phyloP scores from a whole-genome alignment of 2,113 vertebrate genomes.

The Eidolon helvum region DNA sequence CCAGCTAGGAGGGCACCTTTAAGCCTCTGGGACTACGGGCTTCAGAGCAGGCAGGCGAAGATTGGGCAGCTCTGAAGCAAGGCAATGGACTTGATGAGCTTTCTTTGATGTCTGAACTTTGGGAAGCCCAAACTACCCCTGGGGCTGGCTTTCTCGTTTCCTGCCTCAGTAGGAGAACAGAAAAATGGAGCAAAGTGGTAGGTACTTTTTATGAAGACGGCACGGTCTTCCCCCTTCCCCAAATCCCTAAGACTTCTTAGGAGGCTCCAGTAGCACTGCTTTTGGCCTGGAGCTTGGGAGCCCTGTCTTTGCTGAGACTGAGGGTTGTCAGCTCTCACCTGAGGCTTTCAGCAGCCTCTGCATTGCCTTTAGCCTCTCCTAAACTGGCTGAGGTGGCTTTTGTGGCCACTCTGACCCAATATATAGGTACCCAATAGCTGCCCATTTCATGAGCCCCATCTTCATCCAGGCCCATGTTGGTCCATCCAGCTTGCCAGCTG shows the following conservation, averaged over 20 bases:
- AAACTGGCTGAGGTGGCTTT: constrained; percentile 45
- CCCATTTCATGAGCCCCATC: constrained; percentile 54
- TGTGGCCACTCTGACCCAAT: constrained; percentile 44
- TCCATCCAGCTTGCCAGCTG: constrained; percentile 50
- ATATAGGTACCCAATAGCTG: constrained; percentile 71
- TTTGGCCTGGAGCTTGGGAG: constrained; percentile 31
- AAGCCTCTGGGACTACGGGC: not conserved
- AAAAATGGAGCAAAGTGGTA: constrained; percentile 63
- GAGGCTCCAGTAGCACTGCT: constrained; percentile 30
- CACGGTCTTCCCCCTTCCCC: constrained; percentile 59
- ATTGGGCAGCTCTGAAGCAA: constrained; percentile 13
- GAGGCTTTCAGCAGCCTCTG: constrained; percentile 32
- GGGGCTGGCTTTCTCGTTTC: constrained; percentile 30
- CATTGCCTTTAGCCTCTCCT: constrained; percentile 39
- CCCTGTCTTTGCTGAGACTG: constrained; percentile 36
- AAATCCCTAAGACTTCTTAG: not conserved
- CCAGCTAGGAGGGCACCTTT: not conserved
- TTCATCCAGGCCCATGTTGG: constrained; percentile 14
- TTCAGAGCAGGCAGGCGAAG: constrained; percentile 15
- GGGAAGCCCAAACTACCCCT: constrained; percentile 7
- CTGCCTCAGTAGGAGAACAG: constrained; percentile 56
- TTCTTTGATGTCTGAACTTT: constrained; percentile 49
- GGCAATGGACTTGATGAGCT: constrained; percentile 34
- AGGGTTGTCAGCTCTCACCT: constrained; percentile 14
- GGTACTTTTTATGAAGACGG: constrained; percentile 76